Conservation (phyloP, 2,797 vertebrate species). For the Rhinichthys osculus region DNA sequence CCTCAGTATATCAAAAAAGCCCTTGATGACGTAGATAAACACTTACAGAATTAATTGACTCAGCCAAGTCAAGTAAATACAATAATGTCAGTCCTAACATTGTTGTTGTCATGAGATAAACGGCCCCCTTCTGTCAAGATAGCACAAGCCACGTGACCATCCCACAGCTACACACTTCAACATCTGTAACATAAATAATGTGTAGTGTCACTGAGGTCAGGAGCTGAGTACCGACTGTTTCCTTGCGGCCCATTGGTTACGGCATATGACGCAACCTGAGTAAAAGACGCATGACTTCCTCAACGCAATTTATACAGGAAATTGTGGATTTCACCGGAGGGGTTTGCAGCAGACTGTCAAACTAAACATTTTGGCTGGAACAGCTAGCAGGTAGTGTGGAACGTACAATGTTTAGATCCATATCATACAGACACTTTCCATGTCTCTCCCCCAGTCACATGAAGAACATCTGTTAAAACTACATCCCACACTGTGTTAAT, state of each 20-base stretch:
- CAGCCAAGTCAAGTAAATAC: constrained; percentile 8
- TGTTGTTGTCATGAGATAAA: constrained; percentile 6
- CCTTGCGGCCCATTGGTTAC: constrained; percentile 71
- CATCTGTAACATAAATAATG: constrained; percentile 70
- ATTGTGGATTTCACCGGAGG: constrained; percentile 22
- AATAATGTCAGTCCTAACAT: constrained; percentile 1
- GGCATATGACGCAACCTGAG: constrained; percentile 68
- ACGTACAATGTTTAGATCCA: constrained; percentile 49
- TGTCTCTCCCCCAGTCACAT: neutral
- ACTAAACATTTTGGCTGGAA: constrained; percentile 69
- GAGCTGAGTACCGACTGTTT: constrained; percentile 81
- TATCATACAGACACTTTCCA: constrained; percentile 9
- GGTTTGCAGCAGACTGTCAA: constrained; percentile 65
- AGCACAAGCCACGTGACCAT: constrained; percentile 1
- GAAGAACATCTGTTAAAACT: constrained; percentile 4
- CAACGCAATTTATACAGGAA: constrained; percentile 58
- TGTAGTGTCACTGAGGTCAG: constrained; percentile 71
- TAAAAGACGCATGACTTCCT: constrained; percentile 68
- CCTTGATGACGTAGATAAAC: constrained; percentile 17
- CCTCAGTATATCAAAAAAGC: neutral
- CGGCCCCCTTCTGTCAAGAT: neutral
- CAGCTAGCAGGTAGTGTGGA: constrained; percentile 58
- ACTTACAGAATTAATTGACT: constrained; percentile 1
- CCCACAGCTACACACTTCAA: neutral
- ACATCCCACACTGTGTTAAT: constrained; percentile 23